These are phyloP conservation scores for Montipora capitata DNA, from an alignment of 92 coral and sea anemone genomes.

Conservation along the genomic window DNA sequence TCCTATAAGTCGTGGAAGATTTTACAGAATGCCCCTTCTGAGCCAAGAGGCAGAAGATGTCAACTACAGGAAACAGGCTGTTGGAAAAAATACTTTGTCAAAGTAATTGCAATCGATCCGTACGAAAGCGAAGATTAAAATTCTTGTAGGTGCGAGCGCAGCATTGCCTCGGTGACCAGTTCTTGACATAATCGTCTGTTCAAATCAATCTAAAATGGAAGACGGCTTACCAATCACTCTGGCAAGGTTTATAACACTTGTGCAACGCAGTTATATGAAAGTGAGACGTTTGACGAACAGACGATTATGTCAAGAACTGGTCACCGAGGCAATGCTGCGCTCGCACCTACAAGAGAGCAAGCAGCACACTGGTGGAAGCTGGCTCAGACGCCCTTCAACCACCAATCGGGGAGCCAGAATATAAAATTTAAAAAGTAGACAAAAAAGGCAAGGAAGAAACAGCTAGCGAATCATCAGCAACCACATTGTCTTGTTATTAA, in stretches of 20 bases:
- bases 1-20: background rate
- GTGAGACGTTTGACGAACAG: too few species aligned
- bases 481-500: too few species aligned
- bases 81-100: slow-evolving; percentile 9
- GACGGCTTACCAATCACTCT: background rate
- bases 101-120: slow-evolving; percentile 13
- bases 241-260: background rate
- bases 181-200: too few species aligned
- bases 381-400: background rate
- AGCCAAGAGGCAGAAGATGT: background rate
- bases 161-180: background rate
- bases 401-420: background rate
- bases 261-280: too few species aligned
- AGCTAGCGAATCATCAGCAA: too few species aligned
- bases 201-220: background rate
- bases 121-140: slow-evolving; percentile 7
- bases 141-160: background rate
- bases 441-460: too few species aligned
- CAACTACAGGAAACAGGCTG: background rate
- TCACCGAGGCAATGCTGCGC: background rate
- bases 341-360: background rate
- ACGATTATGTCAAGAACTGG: too few species aligned
- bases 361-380: too few species aligned
- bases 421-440: too few species aligned
- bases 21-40: background rate